Evolutionary conservation across 2,888 invertebrate species (phyloP).

Genomic region (Protodeltote pygarga): DNA sequence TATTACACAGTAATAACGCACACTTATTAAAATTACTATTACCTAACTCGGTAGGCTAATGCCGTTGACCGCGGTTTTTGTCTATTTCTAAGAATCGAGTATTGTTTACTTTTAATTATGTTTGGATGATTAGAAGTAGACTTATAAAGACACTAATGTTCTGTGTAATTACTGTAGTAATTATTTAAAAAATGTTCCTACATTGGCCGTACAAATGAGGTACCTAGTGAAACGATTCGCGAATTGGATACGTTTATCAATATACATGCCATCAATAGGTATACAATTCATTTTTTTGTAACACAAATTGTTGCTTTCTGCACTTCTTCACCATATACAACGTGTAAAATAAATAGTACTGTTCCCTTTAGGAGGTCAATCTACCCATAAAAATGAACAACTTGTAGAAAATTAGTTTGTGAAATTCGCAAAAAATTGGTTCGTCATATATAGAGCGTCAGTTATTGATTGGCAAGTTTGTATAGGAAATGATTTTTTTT

Average conservation of each 20-base stretch:
- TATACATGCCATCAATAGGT: no score
- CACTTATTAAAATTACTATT: constrained; percentile 16
- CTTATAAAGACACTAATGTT: background rate
- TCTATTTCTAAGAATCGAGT: constrained; percentile 33
- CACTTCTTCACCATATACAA: no score
- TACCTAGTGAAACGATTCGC: background rate
- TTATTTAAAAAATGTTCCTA: background rate
- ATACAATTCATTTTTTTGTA: no score
- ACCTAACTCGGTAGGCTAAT: constrained; percentile 48
- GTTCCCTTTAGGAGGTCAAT: no score
- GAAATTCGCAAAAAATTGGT: no score
- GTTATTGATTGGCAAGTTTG: no score
- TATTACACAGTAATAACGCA: constrained; percentile 35
- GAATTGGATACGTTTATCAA: background rate
- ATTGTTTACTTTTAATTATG: constrained; percentile 41
- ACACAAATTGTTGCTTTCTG: no score
- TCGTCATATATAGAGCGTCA: no score
- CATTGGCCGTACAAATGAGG: constrained; percentile 6
- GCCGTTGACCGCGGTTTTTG: constrained; percentile 56
- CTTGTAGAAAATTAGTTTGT: no score
- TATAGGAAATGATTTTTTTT: no score
- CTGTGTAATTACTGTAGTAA: constrained; percentile 9
- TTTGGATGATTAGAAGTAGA: constrained; percentile 20
- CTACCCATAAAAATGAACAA: no score
- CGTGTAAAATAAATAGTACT: no score